These are phyloP conservation scores for Priocnemis perturbator DNA, from an alignment of 2,888 invertebrate genomes.

Conservation along the genomic window DNA sequence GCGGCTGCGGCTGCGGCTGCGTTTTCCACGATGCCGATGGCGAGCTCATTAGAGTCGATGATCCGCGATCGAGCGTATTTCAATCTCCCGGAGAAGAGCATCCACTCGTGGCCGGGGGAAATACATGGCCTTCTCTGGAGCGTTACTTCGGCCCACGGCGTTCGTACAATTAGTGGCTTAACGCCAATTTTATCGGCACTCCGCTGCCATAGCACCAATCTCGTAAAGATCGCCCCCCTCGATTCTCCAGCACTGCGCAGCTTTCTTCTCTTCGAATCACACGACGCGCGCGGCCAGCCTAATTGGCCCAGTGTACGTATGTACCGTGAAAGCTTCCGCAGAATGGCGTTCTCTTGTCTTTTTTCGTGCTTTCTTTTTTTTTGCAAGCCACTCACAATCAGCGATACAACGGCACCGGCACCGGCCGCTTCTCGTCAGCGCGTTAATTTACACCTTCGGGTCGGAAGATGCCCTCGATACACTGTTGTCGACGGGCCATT, in stretches of 20 bases:
- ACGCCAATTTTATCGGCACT: conserved; percentile 32
- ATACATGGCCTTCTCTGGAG: conserved; percentile 12
- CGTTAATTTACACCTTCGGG: too few species aligned
- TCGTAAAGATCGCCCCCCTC: background rate
- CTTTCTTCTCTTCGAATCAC: too few species aligned
- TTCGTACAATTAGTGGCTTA: conserved; percentile 26
- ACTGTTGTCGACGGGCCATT: too few species aligned
- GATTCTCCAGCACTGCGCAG: too few species aligned
- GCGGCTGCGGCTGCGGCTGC: background rate
- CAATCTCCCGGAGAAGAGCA: conserved; percentile 14
- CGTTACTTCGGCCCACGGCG: conserved; percentile 17
- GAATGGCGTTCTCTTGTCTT: background rate
- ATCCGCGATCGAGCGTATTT: conserved; percentile 26
- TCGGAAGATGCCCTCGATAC: too few species aligned
- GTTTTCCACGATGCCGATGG: conserved; percentile 18
- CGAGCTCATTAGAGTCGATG: conserved; percentile 32
- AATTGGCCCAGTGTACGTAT: background rate
- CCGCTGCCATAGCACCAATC: background rate
- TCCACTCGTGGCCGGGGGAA: background rate
- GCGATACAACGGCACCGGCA: background rate
- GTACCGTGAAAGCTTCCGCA: background rate
- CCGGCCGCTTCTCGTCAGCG: background rate
- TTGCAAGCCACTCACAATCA: background rate
- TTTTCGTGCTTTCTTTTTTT: background rate
- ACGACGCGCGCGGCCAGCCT: background rate